Base-by-base conservation (phyloP, 2,888 invertebrate species). In the Drosophila helvetica region DNA sequence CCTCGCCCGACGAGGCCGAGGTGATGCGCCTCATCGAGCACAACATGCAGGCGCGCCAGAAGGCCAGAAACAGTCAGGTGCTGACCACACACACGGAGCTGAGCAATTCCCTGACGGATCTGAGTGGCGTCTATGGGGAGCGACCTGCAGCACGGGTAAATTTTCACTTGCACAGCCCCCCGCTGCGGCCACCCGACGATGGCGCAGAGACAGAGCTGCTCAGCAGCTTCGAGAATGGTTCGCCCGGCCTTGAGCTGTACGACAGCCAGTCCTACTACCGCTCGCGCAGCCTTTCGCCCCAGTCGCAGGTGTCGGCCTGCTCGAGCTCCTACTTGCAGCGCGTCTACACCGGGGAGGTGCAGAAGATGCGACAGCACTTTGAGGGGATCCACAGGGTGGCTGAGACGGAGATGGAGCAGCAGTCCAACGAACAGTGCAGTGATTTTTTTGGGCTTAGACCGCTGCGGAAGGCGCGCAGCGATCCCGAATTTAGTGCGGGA, bases 81-180 rank as follows among this genome's bases (percentile, higher is more conserved):
- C 50, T 30, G 45, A 60, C 48, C 25, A 60, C 48, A 19, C 90
- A 91, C 59, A 86, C 86, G n/a, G 91, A 92, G 56, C 72, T 92
- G n/a, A 92, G 91, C 66, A 90, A 90, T 27, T 92, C 92, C 0
- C 79, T 90, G 6, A 91, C 96, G 38, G 95, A 96, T 91, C 92
- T 97, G 62, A 96, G 96, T 87, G 97, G 96, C 78, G 92, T 96
- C n/a, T 96, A 96, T 87, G 97, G 97, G 0, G 96, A 97, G 90
- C 94, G 93, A 27, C 94, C 94, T 75, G 93, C 82, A 3, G 82
- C 89, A 2, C 80, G 90, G 1, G 84, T 89, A 90, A 92, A 92
- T 91, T 92, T 92, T 92, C 90, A 90, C 57, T 77, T 89, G 75
- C 90, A 89, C 70, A 93, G 93, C 88, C 93, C 92, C 78, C 94